Evolutionary conservation across 2,113 vertebrate genomes (phyloP).

Genomic region (Emydura subglobosa): DNA sequence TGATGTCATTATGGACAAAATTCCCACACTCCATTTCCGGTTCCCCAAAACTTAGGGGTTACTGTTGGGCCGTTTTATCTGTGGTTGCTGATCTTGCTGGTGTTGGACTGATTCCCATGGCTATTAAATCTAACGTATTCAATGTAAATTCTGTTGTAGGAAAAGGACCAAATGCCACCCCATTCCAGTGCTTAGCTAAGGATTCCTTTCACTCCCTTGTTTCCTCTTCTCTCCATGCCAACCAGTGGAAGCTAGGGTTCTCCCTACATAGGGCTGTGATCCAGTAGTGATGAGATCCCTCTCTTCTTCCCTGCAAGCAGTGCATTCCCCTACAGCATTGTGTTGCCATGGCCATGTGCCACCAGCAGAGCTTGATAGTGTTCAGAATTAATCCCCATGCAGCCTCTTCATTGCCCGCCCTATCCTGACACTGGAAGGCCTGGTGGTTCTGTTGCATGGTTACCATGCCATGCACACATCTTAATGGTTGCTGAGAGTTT

Average conservation of each 20-base stretch:
- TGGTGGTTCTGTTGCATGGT: background rate
- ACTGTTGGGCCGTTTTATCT: too few relatives aligned
- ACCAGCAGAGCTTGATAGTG: background rate
- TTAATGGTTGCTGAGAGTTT: background rate
- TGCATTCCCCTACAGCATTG: background rate
- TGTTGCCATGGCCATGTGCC: background rate
- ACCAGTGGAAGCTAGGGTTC: background rate
- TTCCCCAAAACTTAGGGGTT: too few relatives aligned
- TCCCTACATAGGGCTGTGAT: background rate
- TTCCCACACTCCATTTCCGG: too few relatives aligned
- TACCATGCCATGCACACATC: background rate
- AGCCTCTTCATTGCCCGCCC: background rate
- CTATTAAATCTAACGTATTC: background rate
- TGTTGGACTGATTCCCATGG: background rate
- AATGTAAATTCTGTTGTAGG: fast-evolving
- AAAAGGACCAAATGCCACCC: background rate
- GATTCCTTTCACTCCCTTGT: background rate
- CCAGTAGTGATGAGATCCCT: background rate
- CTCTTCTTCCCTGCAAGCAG: background rate
- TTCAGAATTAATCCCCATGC: background rate
- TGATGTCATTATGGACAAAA: too few relatives aligned
- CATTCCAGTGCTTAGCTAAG: too few relatives aligned
- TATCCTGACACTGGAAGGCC: background rate
- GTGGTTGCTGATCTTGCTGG: background rate
- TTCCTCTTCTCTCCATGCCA: background rate